These are phyloP conservation scores for Molossus alvarezi DNA, from an alignment of 2,797 vertebrate genomes.

Conservation along the genomic window DNA sequence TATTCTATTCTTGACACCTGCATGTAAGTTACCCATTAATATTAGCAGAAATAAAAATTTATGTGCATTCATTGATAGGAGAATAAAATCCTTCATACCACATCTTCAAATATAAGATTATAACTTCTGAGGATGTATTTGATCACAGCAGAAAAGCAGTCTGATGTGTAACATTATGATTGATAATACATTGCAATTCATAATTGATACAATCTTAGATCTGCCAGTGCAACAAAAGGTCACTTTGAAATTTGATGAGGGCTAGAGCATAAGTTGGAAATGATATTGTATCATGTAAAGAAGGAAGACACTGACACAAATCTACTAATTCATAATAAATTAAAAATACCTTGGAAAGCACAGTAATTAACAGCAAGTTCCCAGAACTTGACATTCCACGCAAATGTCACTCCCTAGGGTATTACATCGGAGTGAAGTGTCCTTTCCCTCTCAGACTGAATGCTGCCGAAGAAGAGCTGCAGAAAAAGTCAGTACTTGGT, in stretches of 20 bases:
- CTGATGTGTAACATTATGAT: constrained; percentile 88
- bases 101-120: constrained; percentile 87
- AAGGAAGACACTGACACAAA: constrained; percentile 81
- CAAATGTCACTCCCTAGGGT: constrained; percentile 89
- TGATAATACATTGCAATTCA: constrained; percentile 88
- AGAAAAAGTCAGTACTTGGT: constrained; percentile 83
- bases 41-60: constrained; percentile 87
- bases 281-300: constrained; percentile 71
- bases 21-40: constrained; percentile 84
- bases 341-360: constrained; percentile 87
- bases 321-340: constrained; percentile 84
- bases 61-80: constrained; percentile 83
- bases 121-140: constrained; percentile 87
- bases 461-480: constrained; percentile 77
- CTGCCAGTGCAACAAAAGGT: constrained; percentile 87
- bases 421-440: constrained; percentile 89
- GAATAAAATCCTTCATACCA: constrained; percentile 85
- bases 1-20: constrained; percentile 84
- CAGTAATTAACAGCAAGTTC: constrained; percentile 90
- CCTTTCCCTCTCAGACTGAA: constrained; percentile 89
- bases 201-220: constrained; percentile 89
- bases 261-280: constrained; percentile 80
- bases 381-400: constrained; percentile 88
- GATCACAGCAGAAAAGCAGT: constrained; percentile 87
- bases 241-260: constrained; percentile 85